Evolutionary conservation across 2,113 vertebrate genomes (phyloP).

Genomic region (Pedionomus torquatus): DNA sequence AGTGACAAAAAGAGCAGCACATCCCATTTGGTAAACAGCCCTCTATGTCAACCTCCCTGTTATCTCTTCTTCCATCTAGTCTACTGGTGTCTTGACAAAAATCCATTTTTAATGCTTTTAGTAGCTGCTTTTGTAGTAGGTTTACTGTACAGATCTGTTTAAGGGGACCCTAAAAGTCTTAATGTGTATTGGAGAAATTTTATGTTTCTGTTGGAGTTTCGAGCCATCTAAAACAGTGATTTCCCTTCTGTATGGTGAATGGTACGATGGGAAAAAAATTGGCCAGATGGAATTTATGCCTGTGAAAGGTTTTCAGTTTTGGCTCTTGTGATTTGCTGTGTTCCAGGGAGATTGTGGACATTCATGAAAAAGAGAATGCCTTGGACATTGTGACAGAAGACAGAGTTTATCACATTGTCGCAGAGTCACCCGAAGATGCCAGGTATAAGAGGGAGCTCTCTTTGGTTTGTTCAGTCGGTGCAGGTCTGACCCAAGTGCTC

Average conservation of each 20-base stretch:
- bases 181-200: neutral
- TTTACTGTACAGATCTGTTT: neutral
- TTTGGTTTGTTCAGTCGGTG: neutral
- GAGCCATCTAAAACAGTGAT: neutral
- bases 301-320: neutral
- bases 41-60: neutral
- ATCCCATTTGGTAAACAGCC: neutral
- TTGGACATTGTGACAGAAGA: constrained; percentile 91
- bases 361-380: constrained; percentile 93
- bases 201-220: neutral
- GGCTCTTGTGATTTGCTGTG: neutral
- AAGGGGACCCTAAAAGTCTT: neutral
- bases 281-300: neutral
- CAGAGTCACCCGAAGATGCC: constrained; percentile 92
- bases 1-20: neutral
- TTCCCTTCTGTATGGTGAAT: neutral
- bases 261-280: neutral
- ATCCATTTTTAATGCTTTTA: too few relatives aligned
- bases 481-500: neutral
- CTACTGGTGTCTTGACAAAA: neutral
- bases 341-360: constrained; percentile 90
- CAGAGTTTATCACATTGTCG: constrained; percentile 90
- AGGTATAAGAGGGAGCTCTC: constrained; percentile 74
- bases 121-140: neutral
- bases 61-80: neutral